Evolutionary conservation across 2,888 invertebrate species (phyloP).

Genomic region (Drosophila parthenogenetica): DNA sequence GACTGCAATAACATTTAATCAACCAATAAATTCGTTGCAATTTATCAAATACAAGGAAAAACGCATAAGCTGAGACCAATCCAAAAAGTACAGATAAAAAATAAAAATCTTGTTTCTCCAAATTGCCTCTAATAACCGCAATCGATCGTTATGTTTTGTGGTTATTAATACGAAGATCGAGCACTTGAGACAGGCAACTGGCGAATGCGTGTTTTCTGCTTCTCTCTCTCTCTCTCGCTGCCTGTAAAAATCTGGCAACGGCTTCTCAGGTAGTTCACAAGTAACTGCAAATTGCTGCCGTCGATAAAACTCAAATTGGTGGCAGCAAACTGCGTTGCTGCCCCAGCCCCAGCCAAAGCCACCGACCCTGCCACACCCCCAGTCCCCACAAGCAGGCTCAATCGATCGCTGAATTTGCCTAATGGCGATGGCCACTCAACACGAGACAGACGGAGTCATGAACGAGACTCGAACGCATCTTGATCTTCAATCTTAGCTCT

Average conservation of each 20-base stretch:
- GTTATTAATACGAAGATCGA: conserved; percentile 74
- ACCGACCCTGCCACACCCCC: neutral
- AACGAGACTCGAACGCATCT: conserved; percentile 42
- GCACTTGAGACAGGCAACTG: conserved; percentile 28
- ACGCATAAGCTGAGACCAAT: neutral
- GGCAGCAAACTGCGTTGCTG: conserved; percentile 59
- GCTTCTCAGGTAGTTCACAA: conserved; percentile 85
- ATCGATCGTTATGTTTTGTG: conserved; percentile 83
- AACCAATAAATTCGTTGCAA: conserved; percentile 79
- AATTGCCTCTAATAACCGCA: conserved; percentile 82
- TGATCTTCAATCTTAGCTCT: conserved; percentile 58
- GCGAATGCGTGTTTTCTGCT: conserved; percentile 28
- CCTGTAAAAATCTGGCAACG: conserved; percentile 60
- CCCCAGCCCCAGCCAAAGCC: conserved; percentile 31
- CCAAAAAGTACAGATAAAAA: neutral
- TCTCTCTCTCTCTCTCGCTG: conserved; percentile 12
- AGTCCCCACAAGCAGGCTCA: conserved; percentile 26
- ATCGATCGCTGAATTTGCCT: conserved; percentile 82
- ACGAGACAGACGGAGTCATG: conserved; percentile 52
- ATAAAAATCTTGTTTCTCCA: conserved; percentile 72
- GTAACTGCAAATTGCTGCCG: conserved; percentile 84
- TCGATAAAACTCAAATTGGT: conserved; percentile 79
- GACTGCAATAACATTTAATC: conserved; percentile 79
- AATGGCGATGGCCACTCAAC: conserved; percentile 82
- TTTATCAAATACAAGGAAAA: conserved; percentile 66